Evolutionary conservation across 2,888 invertebrate genomes (phyloP).

Genomic region (Therioaphis trifolii): DNA sequence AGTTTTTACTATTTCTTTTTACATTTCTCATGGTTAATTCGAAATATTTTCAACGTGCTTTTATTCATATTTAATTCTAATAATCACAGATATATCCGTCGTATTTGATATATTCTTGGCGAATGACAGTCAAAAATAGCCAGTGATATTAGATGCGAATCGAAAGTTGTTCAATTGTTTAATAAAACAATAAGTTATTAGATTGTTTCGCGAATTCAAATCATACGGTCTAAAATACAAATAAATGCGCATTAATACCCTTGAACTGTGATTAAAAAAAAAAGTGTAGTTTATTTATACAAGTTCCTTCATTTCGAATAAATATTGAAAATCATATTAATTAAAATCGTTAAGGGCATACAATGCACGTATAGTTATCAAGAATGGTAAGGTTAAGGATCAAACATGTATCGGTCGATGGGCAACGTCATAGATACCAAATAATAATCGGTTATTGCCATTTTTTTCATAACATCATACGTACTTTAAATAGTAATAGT

Average conservation of each 20-base stretch:
- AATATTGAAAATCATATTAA: conserved; percentile 2
- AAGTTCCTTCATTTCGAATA: not conserved
- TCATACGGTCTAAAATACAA: no score
- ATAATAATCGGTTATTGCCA: not conserved
- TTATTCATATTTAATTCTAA: no score
- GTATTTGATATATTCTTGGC: no score
- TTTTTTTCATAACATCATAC: conserved; percentile 13
- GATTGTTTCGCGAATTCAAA: no score
- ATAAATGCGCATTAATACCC: not conserved
- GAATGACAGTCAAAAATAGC: no score
- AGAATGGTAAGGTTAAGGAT: conserved; percentile 25
- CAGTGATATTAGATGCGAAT: no score
- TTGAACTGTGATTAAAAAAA: conserved; percentile 27
- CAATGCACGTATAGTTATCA: not conserved
- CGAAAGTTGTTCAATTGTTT: no score
- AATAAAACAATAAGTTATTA: no score
- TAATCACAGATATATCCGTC: no score
- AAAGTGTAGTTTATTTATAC: not conserved
- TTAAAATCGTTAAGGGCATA: not conserved
- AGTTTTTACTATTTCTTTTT: no score
- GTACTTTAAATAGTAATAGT: conserved; percentile 16
- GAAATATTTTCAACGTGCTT: no score
- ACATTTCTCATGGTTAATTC: no score
- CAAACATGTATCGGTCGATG: not conserved
- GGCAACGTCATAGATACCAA: not conserved